phyloP scores from a whole-genome alignment of 2,113 vertebrate genomes.

The Smithornis capensis region DNA sequence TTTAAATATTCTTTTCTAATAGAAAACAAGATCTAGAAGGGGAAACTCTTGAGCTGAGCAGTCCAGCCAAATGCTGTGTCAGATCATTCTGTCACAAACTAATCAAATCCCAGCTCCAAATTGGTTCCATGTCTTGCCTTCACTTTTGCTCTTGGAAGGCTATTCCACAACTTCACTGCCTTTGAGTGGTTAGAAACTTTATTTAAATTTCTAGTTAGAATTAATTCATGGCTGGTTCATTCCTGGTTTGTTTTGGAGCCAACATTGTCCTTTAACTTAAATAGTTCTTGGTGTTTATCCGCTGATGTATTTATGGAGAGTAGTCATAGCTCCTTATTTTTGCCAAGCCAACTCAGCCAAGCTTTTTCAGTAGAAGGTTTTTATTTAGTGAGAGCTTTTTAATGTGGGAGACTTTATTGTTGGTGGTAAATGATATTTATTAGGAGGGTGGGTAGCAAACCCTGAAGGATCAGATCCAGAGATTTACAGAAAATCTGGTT shows the following conservation, averaged over 20 bases:
- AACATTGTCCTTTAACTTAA: slow-evolving; percentile 65
- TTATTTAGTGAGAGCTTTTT: slow-evolving; percentile 62
- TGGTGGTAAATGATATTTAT: slow-evolving; percentile 61
- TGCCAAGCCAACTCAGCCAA: slow-evolving; percentile 37
- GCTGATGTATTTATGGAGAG: slow-evolving; percentile 61
- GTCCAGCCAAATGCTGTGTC: slow-evolving; percentile 35
- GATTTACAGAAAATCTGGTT: neutral
- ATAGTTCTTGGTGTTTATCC: slow-evolving; percentile 48
- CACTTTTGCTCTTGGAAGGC: slow-evolving; percentile 54
- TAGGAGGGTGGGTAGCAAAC: slow-evolving; percentile 52
- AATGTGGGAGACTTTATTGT: slow-evolving; percentile 55
- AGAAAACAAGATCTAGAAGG: neutral
- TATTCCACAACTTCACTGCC: neutral
- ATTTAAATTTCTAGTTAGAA: slow-evolving; percentile 57
- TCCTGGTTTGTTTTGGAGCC: slow-evolving; percentile 53
- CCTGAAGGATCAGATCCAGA: neutral
- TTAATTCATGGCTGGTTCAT: slow-evolving; percentile 44
- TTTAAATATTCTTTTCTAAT: neutral
- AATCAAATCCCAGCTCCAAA: slow-evolving; percentile 19
- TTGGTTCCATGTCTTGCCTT: slow-evolving; percentile 55
- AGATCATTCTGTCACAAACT: slow-evolving; percentile 25
- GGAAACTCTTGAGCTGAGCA: neutral
- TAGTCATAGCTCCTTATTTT: slow-evolving; percentile 45
- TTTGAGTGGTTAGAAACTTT: slow-evolving; percentile 32
- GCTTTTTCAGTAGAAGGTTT: slow-evolving; percentile 51